Evolutionary conservation across 1,140 invertebrate species (phyloP).

Genomic region (Lepidurus couesii): DNA sequence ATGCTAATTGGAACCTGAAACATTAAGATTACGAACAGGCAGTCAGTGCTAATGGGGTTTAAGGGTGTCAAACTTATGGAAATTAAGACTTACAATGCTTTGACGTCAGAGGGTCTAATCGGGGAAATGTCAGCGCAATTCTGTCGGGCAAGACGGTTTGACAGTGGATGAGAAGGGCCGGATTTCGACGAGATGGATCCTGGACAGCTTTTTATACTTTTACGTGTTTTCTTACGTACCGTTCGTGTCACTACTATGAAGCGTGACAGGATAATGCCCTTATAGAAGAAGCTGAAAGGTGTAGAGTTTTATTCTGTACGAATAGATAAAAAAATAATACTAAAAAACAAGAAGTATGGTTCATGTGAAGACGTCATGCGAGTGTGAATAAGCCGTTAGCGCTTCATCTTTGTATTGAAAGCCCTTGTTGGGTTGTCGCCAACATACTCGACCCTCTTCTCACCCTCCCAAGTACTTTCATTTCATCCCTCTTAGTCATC

Average conservation of each 20-base stretch:
- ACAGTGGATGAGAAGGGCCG: neutral
- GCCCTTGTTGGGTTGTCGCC: conserved; percentile 16
- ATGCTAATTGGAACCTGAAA: neutral
- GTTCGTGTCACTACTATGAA: no score
- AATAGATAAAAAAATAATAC: neutral
- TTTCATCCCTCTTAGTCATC: neutral
- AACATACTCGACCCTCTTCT: neutral
- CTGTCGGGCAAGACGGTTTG: neutral
- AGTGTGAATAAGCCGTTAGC: conserved; percentile 10
- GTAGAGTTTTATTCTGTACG: neutral
- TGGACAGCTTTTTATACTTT: neutral
- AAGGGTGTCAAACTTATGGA: neutral
- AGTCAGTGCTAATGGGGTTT: neutral
- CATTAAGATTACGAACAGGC: neutral
- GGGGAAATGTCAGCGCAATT: neutral
- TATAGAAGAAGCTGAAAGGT: neutral
- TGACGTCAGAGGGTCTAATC: neutral
- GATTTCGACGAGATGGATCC: neutral
- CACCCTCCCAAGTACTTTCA: neutral
- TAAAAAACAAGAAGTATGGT: neutral
- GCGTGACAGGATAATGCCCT: neutral
- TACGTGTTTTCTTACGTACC: neutral
- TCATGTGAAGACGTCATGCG: neutral
- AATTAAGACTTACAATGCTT: neutral
- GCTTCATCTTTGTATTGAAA: conserved; percentile 16